Evolutionary conservation across 2,888 invertebrate species (phyloP), one percentile per base, ranked within the genome.

Genomic region (Eristalis pertinax): DNA sequence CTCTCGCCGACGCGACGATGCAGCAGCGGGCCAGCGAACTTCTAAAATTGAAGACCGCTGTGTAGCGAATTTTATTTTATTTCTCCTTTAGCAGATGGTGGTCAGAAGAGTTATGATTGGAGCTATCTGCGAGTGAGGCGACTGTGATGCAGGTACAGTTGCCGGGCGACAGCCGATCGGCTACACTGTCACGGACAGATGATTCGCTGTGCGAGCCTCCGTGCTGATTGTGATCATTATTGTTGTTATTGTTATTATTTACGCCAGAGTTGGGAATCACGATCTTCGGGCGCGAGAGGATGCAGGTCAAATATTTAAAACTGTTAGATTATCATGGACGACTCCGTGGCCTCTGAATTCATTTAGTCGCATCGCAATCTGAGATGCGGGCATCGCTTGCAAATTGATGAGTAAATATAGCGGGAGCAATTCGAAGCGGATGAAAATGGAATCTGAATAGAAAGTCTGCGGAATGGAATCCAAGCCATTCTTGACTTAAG

Each of bases 21-120:
- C 43, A 80, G 76, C 84, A 83, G 76, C 83, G 68, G 60, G 26
- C 62, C 19, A 75, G 58, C 13, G 60, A 35, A 11, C 38, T 68
- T 65, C 63, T 41, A 63, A 68, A 50, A 68, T 76, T 73, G 68
- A 75, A 75, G 75, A 73, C 87, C 76, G 87, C 83, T 83, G 83
- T 84, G 87, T 68, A 38, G 68, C 67, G 58, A 84, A 87, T 84
- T 87, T 76, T 87, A 87, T 87, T 84, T 80, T 80, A 84, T 69
- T 80, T 76, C 87, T 79, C 58, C 84, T 76, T 76, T 73, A 84
- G 72, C 72, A 78, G 87, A 84, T 87, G 87, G 77, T 87, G 86
- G 83, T 79, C 86, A 86, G 65, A 76, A 80, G 84, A 87, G 76
- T 87, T 84, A 84, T 87, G 87, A 87, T 87, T 87, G 87, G 79